Percentiles rank a stretch among this genome's conserved stretches.
These are phyloP conservation scores for Ellobius talpinus DNA, from an alignment of 2,113 vertebrate genomes.

Conservation along the genomic window DNA sequence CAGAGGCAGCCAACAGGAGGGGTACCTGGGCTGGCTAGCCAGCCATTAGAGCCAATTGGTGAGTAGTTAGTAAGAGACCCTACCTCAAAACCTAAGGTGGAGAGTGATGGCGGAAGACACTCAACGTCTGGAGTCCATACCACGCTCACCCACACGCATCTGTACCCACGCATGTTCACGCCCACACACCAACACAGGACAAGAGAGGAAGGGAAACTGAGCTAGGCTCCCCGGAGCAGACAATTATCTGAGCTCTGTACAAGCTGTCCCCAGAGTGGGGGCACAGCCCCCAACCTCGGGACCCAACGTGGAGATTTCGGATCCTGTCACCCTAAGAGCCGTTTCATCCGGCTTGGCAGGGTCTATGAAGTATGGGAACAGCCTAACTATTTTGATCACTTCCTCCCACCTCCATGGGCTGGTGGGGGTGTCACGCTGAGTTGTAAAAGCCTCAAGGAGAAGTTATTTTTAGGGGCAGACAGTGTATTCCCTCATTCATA, in stretches of 20 bases:
- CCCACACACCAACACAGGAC: neutral
- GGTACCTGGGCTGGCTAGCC: neutral
- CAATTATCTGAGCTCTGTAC: neutral
- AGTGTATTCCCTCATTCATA: constrained; percentile 63
- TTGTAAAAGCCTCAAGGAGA: constrained; percentile 70
- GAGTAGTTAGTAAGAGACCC: neutral
- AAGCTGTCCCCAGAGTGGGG: neutral
- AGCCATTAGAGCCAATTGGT: neutral
- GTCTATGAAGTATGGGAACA: constrained; percentile 12
- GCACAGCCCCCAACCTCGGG: neutral
- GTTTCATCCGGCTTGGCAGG: neutral
- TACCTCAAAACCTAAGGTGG: neutral
- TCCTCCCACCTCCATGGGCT: constrained; percentile 72
- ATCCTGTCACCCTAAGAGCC: neutral
- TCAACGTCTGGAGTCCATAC: neutral
- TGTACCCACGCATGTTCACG: neutral
- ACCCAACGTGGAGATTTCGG: neutral
- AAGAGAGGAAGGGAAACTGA: neutral
- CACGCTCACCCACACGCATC: neutral
- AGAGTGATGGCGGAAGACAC: neutral
- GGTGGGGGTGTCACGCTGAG: constrained; percentile 62
- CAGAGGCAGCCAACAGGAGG: neutral
- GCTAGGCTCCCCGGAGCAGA: neutral
- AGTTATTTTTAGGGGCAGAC: constrained; percentile 72
- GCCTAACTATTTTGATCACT: constrained; percentile 40